Evolutionary conservation across 2,797 vertebrate species (phyloP), one percentile per base, ranked within the genome.

Genomic region (Cyclopterus lumpus): DNA sequence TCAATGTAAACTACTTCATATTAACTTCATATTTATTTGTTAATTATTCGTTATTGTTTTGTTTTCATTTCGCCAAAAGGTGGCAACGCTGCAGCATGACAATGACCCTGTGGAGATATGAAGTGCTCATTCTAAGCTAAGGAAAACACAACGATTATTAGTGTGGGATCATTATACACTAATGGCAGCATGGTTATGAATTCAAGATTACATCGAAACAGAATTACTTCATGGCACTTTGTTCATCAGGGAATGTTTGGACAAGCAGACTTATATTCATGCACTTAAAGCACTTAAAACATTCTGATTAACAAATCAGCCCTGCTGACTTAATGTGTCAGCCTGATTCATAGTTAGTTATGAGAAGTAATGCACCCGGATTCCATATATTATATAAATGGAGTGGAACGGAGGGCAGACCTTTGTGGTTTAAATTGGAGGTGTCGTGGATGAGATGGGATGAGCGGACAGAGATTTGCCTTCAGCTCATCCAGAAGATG

Each of bases 261-360:
- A 54, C 12, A 55, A 48, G 40, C 40, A 54, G 16, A 26, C 16
- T 5, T 32, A 59, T 44, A 18, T 28, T 26, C n/a, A 53, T 55
- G 10, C 20, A 20, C 6, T 57, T 22, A 57, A 8, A 46, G 24
- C 14, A 34, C 20, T 67, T 24, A 28, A 28, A 28, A 28, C 2
- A 28, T 49, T 58, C n/a, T 8, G 54, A 12, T 26, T 67, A 42
- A 55, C 22, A 34, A 57, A 67, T 42, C n/a, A 36, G 22, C 58
- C 57, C 12, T 1, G 0, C 3, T 67, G 38, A 55, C 68, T 40
- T 28, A 48, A 8, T 28, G 40, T 32, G 49, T 59, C 8, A 59
- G 48, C 24, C 36, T 28, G 26, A 69, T 64, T 69, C 49, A 77
- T 51, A 28, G 36, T 40, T 67, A 32, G 60, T 79, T 40, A 36